Evolutionary conservation across 2,113 vertebrate genomes (phyloP).

Genomic region (Perca schrenkii): DNA sequence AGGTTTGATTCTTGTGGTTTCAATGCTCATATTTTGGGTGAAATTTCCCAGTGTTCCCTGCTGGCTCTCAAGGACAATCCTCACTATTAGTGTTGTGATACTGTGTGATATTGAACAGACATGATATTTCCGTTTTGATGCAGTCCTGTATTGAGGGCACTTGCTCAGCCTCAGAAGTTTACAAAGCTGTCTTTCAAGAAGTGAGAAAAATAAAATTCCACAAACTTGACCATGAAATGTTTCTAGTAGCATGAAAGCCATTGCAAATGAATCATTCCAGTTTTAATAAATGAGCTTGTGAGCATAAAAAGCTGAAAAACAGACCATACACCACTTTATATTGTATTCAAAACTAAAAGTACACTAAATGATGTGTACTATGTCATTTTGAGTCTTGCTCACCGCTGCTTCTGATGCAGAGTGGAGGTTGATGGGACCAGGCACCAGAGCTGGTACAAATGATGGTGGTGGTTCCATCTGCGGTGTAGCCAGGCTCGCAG

Average conservation of each 20-base stretch:
- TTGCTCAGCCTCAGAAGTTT: not conserved
- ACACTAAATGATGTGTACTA: not conserved
- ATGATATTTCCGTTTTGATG: conserved; percentile 2
- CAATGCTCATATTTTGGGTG: conserved; percentile 7
- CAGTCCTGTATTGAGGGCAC: not conserved
- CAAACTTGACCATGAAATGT: not conserved
- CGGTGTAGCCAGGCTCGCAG: conserved; percentile 81
- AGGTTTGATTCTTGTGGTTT: conserved; percentile 17
- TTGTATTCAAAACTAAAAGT: not conserved
- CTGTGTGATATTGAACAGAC: not conserved
- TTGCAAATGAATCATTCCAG: not conserved
- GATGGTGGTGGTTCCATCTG: conserved; percentile 79
- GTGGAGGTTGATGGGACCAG: conserved; percentile 80
- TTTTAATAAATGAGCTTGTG: not conserved
- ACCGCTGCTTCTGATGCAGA: conserved; percentile 79
- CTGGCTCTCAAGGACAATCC: conserved; percentile 18
- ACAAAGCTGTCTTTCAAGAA: conserved; percentile 4
- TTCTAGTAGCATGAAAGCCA: not conserved
- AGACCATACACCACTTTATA: not conserved
- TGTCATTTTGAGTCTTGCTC: conserved; percentile 25
- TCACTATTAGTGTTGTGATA: not conserved
- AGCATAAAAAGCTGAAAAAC: not conserved
- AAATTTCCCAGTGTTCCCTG: not conserved
- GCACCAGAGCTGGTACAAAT: conserved; percentile 76
- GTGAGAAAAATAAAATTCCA: not conserved